Evolutionary conservation across 2,888 invertebrate genomes (phyloP).

Genomic region (Ptilodon capucinus): DNA sequence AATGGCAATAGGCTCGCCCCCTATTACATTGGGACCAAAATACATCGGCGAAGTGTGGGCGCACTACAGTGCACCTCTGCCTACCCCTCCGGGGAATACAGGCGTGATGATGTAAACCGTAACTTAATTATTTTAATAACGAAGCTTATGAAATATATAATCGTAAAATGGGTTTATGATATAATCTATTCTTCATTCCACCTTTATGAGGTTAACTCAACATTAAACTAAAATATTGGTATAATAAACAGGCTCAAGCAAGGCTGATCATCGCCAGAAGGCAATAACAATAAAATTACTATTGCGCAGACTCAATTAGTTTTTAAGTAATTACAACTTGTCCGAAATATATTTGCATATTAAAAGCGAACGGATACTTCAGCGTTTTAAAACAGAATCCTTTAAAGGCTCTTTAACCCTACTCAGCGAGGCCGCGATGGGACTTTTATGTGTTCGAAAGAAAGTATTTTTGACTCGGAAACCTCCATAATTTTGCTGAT

Average conservation of each 20-base stretch:
- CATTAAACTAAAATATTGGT: not conserved
- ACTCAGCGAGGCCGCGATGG: no score
- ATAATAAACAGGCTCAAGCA: not conserved
- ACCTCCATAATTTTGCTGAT: no score
- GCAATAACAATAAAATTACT: not conserved
- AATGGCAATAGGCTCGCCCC: no score
- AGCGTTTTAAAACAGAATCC: not conserved
- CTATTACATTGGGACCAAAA: no score
- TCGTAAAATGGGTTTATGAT: not conserved
- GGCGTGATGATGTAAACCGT: no score
- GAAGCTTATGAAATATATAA: no score
- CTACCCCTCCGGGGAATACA: no score
- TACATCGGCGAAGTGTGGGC: no score
- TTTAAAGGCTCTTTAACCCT: not conserved
- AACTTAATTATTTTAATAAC: no score
- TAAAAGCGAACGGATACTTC: not conserved
- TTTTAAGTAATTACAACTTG: not conserved
- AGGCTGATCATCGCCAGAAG: not conserved
- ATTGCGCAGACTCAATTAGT: not conserved
- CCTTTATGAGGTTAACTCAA: not conserved
- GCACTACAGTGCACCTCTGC: no score
- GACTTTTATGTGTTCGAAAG: no score
- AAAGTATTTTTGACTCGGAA: no score
- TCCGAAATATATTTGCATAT: not conserved
- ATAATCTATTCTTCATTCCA: not conserved